Evolutionary conservation across 2,113 vertebrate species (phyloP).

Genomic region (Scartelaos histophorus): DNA sequence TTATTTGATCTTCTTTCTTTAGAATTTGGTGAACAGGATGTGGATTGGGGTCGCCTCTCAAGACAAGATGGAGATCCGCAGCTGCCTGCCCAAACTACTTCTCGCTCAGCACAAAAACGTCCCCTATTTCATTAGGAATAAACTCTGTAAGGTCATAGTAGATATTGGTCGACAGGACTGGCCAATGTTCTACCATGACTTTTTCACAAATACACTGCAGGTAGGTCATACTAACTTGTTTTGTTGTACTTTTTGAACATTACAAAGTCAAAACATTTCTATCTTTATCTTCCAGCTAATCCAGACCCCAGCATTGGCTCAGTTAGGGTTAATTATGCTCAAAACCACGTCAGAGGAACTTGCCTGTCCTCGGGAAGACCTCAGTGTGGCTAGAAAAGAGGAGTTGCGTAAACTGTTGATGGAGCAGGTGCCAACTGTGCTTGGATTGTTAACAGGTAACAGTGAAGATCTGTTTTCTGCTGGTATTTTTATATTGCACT

Average conservation of each 20-base stretch:
- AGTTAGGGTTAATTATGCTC: conserved; percentile 91
- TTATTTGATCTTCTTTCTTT: conserved; percentile 21
- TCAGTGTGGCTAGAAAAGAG: conserved; percentile 93
- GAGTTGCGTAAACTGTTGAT: conserved; percentile 93
- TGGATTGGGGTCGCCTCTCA: conserved; percentile 95
- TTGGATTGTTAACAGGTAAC: conserved; percentile 91
- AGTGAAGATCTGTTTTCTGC: not conserved
- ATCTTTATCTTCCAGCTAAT: conserved; percentile 81
- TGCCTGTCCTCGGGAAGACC: conserved; percentile 94
- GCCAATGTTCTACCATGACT: conserved; percentile 99
- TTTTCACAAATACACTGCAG: conserved; percentile 98
- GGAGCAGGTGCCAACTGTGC: conserved; percentile 93
- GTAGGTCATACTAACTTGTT: conserved; percentile 59
- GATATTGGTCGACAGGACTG: conserved; percentile 98
- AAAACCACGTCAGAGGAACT: conserved; percentile 98
- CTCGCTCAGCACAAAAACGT: conserved; percentile 92
- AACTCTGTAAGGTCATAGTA: conserved; percentile 98
- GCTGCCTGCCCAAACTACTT: conserved; percentile 94
- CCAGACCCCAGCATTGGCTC: conserved; percentile 89
- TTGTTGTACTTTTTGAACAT: not conserved
- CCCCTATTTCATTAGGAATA: conserved; percentile 97
- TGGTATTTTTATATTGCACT: not conserved
- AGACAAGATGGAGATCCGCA: conserved; percentile 97
- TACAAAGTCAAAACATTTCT: not conserved
- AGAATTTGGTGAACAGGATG: conserved; percentile 99